These are phyloP conservation scores for Peromyscus eremicus DNA, from an alignment of 2,797 vertebrate genomes.

Conservation along the genomic window DNA sequence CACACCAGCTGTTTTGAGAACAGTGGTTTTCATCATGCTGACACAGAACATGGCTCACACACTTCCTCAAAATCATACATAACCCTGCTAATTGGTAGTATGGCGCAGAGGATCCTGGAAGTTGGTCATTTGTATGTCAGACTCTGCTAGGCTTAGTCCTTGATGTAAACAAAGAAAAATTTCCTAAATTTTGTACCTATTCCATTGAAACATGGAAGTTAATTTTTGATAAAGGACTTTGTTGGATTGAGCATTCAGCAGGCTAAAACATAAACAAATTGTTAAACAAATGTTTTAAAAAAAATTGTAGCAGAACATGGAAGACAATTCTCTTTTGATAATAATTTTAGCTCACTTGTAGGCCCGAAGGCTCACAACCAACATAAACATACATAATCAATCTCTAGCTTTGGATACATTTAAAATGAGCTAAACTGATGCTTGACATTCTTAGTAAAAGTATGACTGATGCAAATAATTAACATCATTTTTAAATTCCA, in stretches of 20 bases:
- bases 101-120: background rate
- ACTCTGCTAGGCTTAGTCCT: background rate
- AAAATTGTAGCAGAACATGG: background rate
- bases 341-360: background rate
- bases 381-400: slow-evolving; percentile 29
- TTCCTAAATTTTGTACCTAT: background rate
- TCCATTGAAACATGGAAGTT: background rate
- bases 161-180: slow-evolving; percentile 46
- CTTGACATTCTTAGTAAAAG: slow-evolving; percentile 23
- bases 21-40: background rate
- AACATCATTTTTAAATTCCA: slow-evolving; percentile 57
- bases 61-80: slow-evolving; percentile 12
- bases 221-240: slow-evolving; percentile 21
- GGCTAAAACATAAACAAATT: background rate
- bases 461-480: slow-evolving; percentile 62
- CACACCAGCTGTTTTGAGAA: background rate
- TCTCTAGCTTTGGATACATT: slow-evolving; percentile 41
- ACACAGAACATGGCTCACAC: background rate
- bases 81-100: background rate
- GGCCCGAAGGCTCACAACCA: background rate
- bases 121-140: background rate
- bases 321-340: slow-evolving; percentile 51
- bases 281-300: slow-evolving; percentile 22
- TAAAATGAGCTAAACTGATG: slow-evolving; percentile 19
- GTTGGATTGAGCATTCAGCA: background rate